phyloP scores from a whole-genome alignment of 2,113 vertebrate species.

The Verasper variegatus region DNA sequence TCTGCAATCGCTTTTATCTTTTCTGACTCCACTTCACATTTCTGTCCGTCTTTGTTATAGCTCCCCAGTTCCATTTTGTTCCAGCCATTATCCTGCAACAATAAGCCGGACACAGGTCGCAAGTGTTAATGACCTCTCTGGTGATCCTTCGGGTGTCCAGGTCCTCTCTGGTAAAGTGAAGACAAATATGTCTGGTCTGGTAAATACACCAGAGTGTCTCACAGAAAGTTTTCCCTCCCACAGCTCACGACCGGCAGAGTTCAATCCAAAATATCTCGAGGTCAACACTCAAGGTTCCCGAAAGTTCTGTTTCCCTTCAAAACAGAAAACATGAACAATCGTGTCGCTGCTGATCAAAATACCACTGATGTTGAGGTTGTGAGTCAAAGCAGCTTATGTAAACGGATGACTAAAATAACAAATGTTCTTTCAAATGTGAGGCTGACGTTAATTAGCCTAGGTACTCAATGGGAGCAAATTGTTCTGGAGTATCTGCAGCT shows the following conservation, averaged over 20 bases:
- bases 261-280: constrained; percentile 6
- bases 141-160: constrained; percentile 27
- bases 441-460: constrained; percentile 72
- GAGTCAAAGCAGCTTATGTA: constrained; percentile 58
- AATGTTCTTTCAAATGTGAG: constrained; percentile 64
- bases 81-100: constrained; percentile 46
- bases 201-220: constrained; percentile 31
- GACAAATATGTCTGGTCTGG: constrained; percentile 33
- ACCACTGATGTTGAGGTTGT: constrained; percentile 56
- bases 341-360: constrained; percentile 43
- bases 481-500: constrained; percentile 73
- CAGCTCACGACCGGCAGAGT: neutral
- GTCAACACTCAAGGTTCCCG: constrained; percentile 56
- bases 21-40: constrained; percentile 38
- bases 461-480: constrained; percentile 70
- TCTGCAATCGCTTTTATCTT: constrained; percentile 27
- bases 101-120: constrained; percentile 45
- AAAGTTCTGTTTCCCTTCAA: constrained; percentile 57
- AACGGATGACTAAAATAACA: constrained; percentile 59
- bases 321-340: neutral
- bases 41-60: constrained; percentile 41
- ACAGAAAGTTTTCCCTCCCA: constrained; percentile 10
- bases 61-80: constrained; percentile 33
- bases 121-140: constrained; percentile 44
- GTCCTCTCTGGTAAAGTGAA: constrained; percentile 32